These are phyloP conservation scores for Crossoptilon crossoptilon DNA, from an alignment of 2,797 vertebrate genomes.

Conservation along the genomic window DNA sequence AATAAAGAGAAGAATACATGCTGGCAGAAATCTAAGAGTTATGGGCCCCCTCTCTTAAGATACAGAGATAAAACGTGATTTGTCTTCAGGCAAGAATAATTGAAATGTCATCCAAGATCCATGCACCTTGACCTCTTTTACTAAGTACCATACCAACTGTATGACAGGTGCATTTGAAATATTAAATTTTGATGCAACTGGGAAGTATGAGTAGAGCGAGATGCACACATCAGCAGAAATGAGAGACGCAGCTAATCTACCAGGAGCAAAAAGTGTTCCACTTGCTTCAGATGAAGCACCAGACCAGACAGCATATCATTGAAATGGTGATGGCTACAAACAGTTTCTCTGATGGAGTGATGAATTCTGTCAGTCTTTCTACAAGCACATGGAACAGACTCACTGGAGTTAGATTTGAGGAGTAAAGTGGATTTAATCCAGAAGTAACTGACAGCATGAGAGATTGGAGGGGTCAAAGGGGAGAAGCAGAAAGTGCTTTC, in stretches of 20 bases:
- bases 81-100: conserved; percentile 47
- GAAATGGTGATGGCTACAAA: background rate
- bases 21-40: conserved; percentile 13
- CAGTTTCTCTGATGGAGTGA: background rate
- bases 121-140: conserved; percentile 37
- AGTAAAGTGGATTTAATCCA: conserved; percentile 54
- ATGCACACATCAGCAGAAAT: conserved; percentile 9
- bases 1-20: conserved; percentile 3
- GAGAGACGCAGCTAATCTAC: conserved; percentile 6
- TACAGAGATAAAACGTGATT: conserved; percentile 9
- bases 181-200: conserved; percentile 34
- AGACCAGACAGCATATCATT: background rate
- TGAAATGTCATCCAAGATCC: conserved; percentile 19
- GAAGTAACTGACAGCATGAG: conserved; percentile 40
- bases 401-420: background rate
- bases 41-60: background rate
- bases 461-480: conserved; percentile 18
- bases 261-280: background rate
- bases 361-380: conserved; percentile 38
- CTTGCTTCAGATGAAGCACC: background rate
- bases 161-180: conserved; percentile 46
- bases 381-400: conserved; percentile 11
- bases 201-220: background rate
- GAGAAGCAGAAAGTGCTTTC: conserved; percentile 29
- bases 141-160: background rate